Evolutionary conservation across 37 sponge, comb jelly and placozoan genomes (phyloP), one percentile per base, ranked within the genome.

Genomic region (Agelas oroides): DNA sequence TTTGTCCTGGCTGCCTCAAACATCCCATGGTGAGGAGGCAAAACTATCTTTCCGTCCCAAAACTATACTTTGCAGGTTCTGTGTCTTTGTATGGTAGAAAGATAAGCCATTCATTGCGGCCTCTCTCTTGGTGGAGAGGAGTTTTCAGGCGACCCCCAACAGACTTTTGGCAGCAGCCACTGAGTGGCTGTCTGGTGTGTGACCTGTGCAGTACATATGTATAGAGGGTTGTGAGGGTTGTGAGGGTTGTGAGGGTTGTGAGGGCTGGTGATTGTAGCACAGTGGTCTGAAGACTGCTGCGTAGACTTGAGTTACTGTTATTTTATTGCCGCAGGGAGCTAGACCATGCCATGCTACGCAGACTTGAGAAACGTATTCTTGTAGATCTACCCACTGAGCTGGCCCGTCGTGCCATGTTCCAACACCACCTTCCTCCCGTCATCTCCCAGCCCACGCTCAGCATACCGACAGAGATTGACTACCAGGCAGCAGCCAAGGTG

Each of bases 1-100:
- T 96, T 99, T 80, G 80, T 99, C 15, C 78, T 99, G 41, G 99
- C 99, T 40, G 97, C 99, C 34, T 93, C 95, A 21, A 99, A 99
- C 69, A 77, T 99, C 5, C 99, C 99, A 15, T 99, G 99, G 99
- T 92, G 59, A 62, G 77, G n/a, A n/a, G n/a, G n/a, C n/a, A n/a
- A n/a, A n/a, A n/a, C n/a, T n/a, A n/a, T 14, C 12, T 11, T 57
- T 16, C 28, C 5, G 28, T 82, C 25, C 8, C 53, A 65, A 23
- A 66, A 19, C 16, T n/a, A n/a, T n/a, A n/a, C n/a, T n/a, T n/a
- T n/a, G n/a, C n/a, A 21, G 20, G 20, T 21, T 21, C 59, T 20
- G 20, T 58, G 20, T n/a, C n/a, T n/a, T n/a, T n/a, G n/a, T n/a
- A n/a, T n/a, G n/a, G n/a, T n/a, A n/a, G n/a, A n/a, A n/a, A n/a